Conservation (phyloP, 2,888 invertebrate species). For the Hyalella azteca region DNA sequence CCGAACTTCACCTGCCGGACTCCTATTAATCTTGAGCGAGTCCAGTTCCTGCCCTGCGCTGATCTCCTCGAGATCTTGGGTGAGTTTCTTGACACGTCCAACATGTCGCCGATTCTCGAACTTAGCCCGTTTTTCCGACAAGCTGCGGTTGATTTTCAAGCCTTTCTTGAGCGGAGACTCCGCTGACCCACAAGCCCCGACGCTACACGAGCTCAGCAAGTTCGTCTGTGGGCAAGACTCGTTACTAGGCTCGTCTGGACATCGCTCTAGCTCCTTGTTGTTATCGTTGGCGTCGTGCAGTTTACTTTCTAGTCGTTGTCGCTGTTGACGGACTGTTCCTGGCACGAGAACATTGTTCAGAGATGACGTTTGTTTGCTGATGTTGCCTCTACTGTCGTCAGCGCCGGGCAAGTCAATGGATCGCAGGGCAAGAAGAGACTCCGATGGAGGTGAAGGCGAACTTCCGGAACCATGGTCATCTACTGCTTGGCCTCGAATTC, state of each 20-base stretch:
- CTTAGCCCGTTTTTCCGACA: slow-evolving; percentile 55
- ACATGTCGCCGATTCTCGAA: slow-evolving; percentile 40
- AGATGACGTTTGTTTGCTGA: slow-evolving; percentile 37
- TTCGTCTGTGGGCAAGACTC: not conserved
- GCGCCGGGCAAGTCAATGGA: not conserved
- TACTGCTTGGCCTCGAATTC: not conserved
- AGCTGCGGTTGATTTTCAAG: slow-evolving; percentile 40
- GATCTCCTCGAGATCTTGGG: slow-evolving; percentile 47
- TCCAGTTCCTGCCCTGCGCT: slow-evolving; percentile 34
- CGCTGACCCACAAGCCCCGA: not conserved
- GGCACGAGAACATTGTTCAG: slow-evolving; percentile 43
- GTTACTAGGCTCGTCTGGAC: not conserved
- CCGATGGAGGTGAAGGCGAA: not conserved
- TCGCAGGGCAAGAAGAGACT: not conserved
- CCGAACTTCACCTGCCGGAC: not conserved
- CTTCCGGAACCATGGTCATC: not conserved
- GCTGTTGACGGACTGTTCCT: slow-evolving; percentile 54
- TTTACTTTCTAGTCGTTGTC: slow-evolving; percentile 41
- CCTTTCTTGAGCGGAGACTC: not conserved
- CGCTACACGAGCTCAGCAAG: slow-evolving; percentile 32
- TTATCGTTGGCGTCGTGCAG: not conserved
- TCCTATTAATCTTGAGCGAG: no score
- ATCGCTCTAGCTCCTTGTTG: not conserved
- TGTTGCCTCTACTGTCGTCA: slow-evolving; percentile 1
- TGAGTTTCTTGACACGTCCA: slow-evolving; percentile 52